Conservation (phyloP, 2,888 invertebrate genomes). For the Cenopis cana region DNA sequence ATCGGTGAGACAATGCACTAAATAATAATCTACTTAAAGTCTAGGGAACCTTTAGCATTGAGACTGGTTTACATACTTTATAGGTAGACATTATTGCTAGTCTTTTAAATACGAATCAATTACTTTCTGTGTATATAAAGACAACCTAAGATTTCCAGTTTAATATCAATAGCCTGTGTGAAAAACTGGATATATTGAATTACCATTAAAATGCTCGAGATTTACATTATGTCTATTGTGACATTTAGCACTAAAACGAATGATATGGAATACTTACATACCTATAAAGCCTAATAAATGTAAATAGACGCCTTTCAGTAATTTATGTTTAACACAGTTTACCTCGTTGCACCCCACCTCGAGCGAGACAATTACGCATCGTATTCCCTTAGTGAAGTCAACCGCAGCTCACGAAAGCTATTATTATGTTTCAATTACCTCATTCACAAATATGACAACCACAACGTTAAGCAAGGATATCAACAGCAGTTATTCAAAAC, state of each 20-base stretch:
- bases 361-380: conserved; percentile 21
- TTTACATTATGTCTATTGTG: neutral
- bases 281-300: neutral
- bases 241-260: neutral
- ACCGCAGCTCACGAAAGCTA: conserved; percentile 38
- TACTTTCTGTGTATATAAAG: no score
- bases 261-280: neutral
- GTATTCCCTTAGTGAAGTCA: conserved; percentile 38
- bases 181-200: neutral
- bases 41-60: neutral
- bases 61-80: neutral
- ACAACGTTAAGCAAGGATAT: conserved; percentile 67
- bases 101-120: no score
- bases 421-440: conserved; percentile 47
- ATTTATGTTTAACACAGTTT: conserved; percentile 13
- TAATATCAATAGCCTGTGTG: no score
- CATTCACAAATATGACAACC: conserved; percentile 54
- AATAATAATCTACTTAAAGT: conserved; percentile 13
- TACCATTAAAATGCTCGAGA: neutral
- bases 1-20: conserved; percentile 19
- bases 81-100: neutral
- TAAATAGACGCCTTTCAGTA: neutral
- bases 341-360: conserved; percentile 10
- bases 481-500: conserved; percentile 52
- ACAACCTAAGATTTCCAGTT: no score